These are phyloP conservation scores for Strigamia crassipes DNA, from an alignment of 2,888 invertebrate genomes.

Conservation along the genomic window DNA sequence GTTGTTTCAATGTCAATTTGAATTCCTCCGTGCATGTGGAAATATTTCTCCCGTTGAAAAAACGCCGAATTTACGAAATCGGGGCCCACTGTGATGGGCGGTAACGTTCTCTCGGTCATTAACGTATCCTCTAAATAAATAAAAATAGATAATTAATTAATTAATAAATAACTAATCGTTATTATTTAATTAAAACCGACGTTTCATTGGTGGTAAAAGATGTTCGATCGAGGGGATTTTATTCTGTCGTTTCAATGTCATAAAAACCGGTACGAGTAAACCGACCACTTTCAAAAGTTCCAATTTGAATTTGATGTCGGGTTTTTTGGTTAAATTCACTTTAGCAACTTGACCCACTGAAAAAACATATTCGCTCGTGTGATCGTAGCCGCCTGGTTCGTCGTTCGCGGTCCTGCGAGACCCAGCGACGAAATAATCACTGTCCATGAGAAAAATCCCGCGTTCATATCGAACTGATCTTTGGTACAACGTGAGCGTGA, in stretches of 20 bases:
- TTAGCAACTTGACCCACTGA: conserved; percentile 43
- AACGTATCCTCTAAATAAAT: neutral
- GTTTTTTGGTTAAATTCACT: conserved; percentile 43
- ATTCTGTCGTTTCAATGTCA: conserved; percentile 39
- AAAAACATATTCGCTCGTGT: conserved; percentile 37
- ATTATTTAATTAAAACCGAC: neutral
- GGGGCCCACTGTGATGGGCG: conserved; percentile 43
- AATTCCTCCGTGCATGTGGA: conserved; percentile 47
- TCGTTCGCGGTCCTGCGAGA: neutral
- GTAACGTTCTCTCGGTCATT: conserved; percentile 46
- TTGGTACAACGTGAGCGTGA: conserved; percentile 39
- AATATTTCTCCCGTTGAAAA: conserved; percentile 37
- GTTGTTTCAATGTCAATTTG: conserved; percentile 48
- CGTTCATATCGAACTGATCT: neutral
- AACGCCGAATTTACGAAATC: conserved; percentile 46
- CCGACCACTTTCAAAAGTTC: conserved; percentile 43
- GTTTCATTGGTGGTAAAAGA: conserved; percentile 45
- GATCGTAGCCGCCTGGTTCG: conserved; percentile 35
- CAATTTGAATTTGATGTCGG: conserved; percentile 14
- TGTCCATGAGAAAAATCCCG: conserved; percentile 23
- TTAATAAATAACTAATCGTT: neutral
- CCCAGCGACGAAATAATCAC: conserved; percentile 39
- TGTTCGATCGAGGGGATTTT: conserved; percentile 17
- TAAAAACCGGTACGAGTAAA: conserved; percentile 43
- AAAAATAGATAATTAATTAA: neutral